phyloP scores from a whole-genome alignment of 30 jellyfish, hydroid and myxozoan species.

The Turritopsis rubra region DNA sequence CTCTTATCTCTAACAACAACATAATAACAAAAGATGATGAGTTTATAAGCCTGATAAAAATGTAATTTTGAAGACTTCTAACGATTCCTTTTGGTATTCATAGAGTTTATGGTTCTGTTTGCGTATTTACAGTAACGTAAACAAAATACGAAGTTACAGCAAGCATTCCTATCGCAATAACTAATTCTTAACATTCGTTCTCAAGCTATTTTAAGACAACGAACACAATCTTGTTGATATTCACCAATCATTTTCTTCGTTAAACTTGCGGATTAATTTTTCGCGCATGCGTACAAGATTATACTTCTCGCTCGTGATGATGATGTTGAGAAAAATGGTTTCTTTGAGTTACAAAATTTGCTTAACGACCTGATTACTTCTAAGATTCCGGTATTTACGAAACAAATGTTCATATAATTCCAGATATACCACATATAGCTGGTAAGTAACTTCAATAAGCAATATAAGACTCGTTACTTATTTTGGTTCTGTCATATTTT shows the following conservation, averaged over 20 bases:
- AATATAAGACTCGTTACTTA: neutral
- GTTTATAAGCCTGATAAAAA: neutral
- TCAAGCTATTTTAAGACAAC: neutral
- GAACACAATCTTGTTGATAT: slow-evolving; percentile 9
- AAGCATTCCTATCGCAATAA: neutral
- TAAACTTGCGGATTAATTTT: slow-evolving; percentile 13
- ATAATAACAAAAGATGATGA: no score
- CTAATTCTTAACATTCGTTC: neutral
- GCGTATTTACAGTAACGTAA: neutral
- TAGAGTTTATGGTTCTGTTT: neutral
- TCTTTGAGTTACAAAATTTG: slow-evolving; percentile 14
- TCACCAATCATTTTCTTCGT: slow-evolving; percentile 8
- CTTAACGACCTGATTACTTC: slow-evolving; percentile 11
- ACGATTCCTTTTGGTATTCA: neutral
- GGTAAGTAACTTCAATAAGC: neutral
- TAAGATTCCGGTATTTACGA: neutral
- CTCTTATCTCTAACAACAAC: no score
- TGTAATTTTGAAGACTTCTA: neutral
- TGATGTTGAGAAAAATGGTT: neutral
- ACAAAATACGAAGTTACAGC: neutral
- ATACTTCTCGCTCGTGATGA: slow-evolving; percentile 11
- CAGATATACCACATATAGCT: neutral
- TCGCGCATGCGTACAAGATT: slow-evolving; percentile 7
- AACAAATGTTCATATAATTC: neutral
- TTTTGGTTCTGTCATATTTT: neutral